Percentiles rank a stretch among this genome's conserved stretches.
Evolutionary conservation across 2,888 invertebrate species (phyloP).

Genomic region (Glyphotaelius pellucidus): DNA sequence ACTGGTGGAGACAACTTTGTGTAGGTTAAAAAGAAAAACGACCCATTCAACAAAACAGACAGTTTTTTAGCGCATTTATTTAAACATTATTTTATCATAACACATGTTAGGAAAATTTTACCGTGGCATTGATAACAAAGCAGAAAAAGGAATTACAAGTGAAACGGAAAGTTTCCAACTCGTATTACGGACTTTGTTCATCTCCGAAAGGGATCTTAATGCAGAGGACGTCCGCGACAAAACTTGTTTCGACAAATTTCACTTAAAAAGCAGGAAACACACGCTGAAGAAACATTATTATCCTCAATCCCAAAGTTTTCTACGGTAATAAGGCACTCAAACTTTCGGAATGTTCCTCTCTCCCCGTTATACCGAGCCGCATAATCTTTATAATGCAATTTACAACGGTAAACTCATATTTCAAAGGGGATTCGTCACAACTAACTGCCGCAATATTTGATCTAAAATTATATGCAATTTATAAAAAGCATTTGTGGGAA

Average conservation of each 20-base stretch:
- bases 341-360: conserved; percentile 55
- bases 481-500: not conserved
- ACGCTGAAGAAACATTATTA: conserved; percentile 62
- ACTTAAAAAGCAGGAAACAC: conserved; percentile 62
- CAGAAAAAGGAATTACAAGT: conserved; percentile 50
- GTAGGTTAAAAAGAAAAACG: too few species aligned
- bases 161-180: conserved; percentile 49
- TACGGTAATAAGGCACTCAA: conserved; percentile 58
- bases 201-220: conserved; percentile 54
- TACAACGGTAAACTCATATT: conserved; percentile 50
- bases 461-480: conserved; percentile 10
- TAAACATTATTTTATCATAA: not conserved
- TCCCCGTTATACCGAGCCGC: conserved; percentile 48
- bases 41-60: not conserved
- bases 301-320: conserved; percentile 60
- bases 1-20: too few species aligned
- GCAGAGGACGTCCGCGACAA: conserved; percentile 52
- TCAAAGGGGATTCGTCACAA: conserved; percentile 51
- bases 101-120: not conserved
- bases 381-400: conserved; percentile 48
- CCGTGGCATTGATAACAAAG: conserved; percentile 56
- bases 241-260: conserved; percentile 60
- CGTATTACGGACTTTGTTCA: conserved; percentile 56
- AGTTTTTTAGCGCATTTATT: not conserved
- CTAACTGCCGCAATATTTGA: conserved; percentile 40